These are phyloP conservation scores for Hypselothyrea guttata DNA, from an alignment of 2,888 invertebrate genomes.

Conservation along the genomic window DNA sequence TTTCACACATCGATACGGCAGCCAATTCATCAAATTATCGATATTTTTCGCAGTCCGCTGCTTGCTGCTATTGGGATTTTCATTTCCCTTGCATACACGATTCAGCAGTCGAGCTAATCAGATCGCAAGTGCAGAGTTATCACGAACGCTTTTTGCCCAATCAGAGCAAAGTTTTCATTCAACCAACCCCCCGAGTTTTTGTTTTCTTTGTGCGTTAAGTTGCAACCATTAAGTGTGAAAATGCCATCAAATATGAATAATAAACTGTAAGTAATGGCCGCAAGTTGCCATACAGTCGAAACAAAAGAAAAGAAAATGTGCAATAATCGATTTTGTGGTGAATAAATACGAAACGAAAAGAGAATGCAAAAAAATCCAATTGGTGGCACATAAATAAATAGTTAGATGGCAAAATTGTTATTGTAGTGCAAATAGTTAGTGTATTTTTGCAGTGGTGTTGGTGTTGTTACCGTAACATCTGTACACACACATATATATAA, in stretches of 20 bases:
- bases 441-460: slow-evolving; percentile 58
- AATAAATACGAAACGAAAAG: slow-evolving; percentile 39
- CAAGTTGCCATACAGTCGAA: slow-evolving; percentile 46
- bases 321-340: slow-evolving; percentile 80
- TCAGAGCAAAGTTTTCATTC: slow-evolving; percentile 31
- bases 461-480: slow-evolving; percentile 46
- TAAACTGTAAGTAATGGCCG: slow-evolving; percentile 82
- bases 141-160: slow-evolving; percentile 28
- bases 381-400: slow-evolving; percentile 61
- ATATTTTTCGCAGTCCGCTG: too few relatives aligned
- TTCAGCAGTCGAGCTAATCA: slow-evolving; percentile 49
- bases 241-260: slow-evolving; percentile 83
- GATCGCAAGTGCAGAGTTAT: slow-evolving; percentile 47
- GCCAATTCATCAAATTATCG: too few relatives aligned
- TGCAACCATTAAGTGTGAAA: slow-evolving; percentile 80
- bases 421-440: slow-evolving; percentile 61
- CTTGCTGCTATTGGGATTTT: slow-evolving; percentile 12
- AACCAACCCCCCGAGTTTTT: slow-evolving; percentile 40
- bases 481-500: slow-evolving; percentile 13
- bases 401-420: slow-evolving; percentile 49
- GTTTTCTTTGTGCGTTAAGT: slow-evolving; percentile 73
- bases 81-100: slow-evolving; percentile 24
- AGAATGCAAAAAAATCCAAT: slow-evolving; percentile 52
- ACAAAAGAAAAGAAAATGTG: too few relatives aligned
- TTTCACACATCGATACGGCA: too few relatives aligned